Percentiles rank a stretch among this genome's conserved stretches.
These are phyloP conservation scores for Sylvicapra grimmia DNA, from an alignment of 2,113 vertebrate species.

Conservation along the genomic window DNA sequence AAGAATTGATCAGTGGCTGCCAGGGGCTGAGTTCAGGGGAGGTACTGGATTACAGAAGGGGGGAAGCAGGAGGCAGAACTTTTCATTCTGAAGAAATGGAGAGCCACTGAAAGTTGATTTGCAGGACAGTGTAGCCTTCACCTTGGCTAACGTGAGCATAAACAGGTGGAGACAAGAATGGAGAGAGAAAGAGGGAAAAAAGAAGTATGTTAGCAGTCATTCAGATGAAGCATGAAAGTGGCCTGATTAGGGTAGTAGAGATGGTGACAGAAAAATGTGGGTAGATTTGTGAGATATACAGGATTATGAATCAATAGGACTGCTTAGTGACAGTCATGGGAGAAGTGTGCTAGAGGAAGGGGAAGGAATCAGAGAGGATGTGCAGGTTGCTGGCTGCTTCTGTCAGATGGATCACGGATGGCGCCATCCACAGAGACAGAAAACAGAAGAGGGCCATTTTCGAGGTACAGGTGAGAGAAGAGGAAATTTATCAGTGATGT, in stretches of 20 bases:
- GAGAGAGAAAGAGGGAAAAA: neutral
- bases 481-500: neutral
- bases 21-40: neutral
- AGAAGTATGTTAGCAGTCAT: neutral
- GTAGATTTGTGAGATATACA: neutral
- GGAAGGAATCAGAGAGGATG: neutral
- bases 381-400: neutral
- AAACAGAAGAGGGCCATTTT: neutral
- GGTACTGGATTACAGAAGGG: neutral
- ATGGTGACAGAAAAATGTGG: neutral
- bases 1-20: neutral
- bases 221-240: neutral
- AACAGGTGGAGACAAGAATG: neutral
- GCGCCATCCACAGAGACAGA: neutral
- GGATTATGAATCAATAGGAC: neutral
- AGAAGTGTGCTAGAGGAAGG: neutral
- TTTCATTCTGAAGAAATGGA: neutral
- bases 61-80: neutral
- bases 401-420: rapidly evolving
- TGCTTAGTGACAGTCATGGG: neutral
- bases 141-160: neutral
- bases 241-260: neutral
- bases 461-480: neutral
- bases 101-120: neutral
- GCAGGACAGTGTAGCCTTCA: neutral